phyloP scores from a whole-genome alignment of 2,797 vertebrate genomes.

The Geotria australis region DNA sequence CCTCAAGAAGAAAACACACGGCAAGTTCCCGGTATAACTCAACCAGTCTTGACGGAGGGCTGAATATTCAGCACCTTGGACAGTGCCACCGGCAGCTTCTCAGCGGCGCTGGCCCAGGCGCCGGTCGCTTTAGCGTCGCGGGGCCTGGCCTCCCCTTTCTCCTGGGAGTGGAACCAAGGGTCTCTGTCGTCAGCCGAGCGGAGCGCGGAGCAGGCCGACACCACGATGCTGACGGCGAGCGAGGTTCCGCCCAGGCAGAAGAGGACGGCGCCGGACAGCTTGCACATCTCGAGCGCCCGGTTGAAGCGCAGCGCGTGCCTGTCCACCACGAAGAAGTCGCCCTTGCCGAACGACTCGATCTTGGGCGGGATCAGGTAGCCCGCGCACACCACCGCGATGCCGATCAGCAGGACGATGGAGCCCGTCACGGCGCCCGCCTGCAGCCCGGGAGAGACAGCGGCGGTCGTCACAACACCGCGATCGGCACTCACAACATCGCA shows the following conservation, averaged over 20 bases:
- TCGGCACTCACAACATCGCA: too few relatives aligned
- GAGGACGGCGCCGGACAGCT: slow-evolving; percentile 6
- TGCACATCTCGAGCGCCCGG: slow-evolving; percentile 6
- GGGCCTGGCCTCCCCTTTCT: too few relatives aligned
- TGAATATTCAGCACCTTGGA: too few relatives aligned
- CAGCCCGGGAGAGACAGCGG: not conserved
- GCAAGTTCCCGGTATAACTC: too few relatives aligned
- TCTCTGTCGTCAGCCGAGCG: too few relatives aligned
- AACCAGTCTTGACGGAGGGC: too few relatives aligned
- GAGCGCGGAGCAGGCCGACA: not conserved
- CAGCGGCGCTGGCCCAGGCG: too few relatives aligned
- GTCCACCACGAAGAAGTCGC: slow-evolving; percentile 9
- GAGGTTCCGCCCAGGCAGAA: slow-evolving; percentile 3
- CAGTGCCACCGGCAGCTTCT: too few relatives aligned
- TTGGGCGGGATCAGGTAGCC: slow-evolving; percentile 9
- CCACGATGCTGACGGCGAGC: slow-evolving; percentile 6
- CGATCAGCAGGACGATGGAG: slow-evolving; percentile 8
- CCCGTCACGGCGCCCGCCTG: slow-evolving; percentile 1
- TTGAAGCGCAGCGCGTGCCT: slow-evolving; percentile 8
- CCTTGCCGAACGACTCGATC: slow-evolving; percentile 10
- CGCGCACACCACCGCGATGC: slow-evolving; percentile 5
- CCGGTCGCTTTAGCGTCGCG: too few relatives aligned
- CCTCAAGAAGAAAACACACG: too few relatives aligned
- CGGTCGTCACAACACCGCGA: too few relatives aligned
- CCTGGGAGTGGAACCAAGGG: too few relatives aligned